Evolutionary conservation across 2,113 vertebrate species (phyloP).

Genomic region (Phainopepla nitens): DNA sequence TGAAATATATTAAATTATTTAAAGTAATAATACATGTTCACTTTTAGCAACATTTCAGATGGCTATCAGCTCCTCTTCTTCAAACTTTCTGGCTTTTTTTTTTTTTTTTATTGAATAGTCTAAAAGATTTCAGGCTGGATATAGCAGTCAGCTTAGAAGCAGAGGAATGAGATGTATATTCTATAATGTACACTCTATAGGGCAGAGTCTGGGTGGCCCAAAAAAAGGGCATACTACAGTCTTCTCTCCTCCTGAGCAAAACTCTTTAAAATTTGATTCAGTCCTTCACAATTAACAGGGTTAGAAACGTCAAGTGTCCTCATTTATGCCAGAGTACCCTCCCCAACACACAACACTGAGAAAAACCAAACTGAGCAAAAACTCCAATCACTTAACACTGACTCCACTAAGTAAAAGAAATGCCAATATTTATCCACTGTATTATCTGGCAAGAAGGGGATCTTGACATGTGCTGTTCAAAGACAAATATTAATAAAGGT

Average conservation of each 20-base stretch:
- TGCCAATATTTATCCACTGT: not conserved
- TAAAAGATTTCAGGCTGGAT: not conserved
- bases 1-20: not conserved
- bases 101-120: not conserved
- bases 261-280: not conserved
- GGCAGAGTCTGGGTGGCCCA: not conserved
- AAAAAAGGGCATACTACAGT: not conserved
- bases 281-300: not conserved
- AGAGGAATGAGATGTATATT: not conserved
- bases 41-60: slow-evolving; percentile 6
- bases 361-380: not conserved
- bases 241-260: not conserved
- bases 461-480: not conserved
- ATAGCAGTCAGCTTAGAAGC: not conserved
- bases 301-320: not conserved
- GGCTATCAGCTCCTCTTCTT: not conserved
- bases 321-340: not conserved
- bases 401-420: not conserved
- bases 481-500: not conserved
- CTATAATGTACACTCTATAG: not conserved
- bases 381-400: not conserved
- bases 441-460: not conserved
- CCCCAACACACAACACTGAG: not conserved
- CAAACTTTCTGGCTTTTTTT: not conserved
- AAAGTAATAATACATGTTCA: slow-evolving; percentile 1